phyloP scores from a whole-genome alignment of 2,113 vertebrate genomes.

The Onychostoma macrolepis region DNA sequence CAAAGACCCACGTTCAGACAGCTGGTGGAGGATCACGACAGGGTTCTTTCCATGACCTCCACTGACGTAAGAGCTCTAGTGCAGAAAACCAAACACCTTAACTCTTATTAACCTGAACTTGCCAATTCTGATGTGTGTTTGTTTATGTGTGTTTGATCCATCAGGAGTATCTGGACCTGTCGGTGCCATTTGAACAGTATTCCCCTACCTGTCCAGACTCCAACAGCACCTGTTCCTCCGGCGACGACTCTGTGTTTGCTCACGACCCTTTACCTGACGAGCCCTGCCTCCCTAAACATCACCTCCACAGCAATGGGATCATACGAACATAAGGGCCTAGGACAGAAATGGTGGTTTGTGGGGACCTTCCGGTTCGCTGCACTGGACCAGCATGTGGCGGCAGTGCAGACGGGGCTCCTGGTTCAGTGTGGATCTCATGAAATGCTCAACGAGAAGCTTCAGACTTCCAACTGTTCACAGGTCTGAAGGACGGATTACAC shows the following conservation, averaged over 20 bases:
- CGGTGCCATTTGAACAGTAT: slow-evolving; percentile 95
- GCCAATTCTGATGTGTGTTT: slow-evolving; percentile 1
- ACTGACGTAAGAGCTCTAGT: slow-evolving; percentile 82
- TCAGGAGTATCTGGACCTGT: slow-evolving; percentile 94
- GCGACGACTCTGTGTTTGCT: slow-evolving; percentile 94
- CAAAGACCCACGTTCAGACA: slow-evolving; percentile 98
- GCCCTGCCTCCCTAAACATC: slow-evolving; percentile 86
- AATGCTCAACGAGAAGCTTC: not conserved
- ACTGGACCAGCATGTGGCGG: not conserved
- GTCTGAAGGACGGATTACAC: slow-evolving; percentile 33
- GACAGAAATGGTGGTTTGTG: not conserved
- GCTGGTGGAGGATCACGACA: slow-evolving; percentile 94
- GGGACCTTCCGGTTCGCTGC: not conserved
- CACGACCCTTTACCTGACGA: slow-evolving; percentile 90
- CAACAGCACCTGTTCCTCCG: slow-evolving; percentile 94
- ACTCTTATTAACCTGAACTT: slow-evolving; percentile 3
- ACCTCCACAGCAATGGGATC: slow-evolving; percentile 72
- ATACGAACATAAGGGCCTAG: slow-evolving; percentile 79
- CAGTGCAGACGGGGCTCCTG: not conserved
- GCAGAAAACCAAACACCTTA: not conserved
- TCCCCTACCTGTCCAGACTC: slow-evolving; percentile 92
- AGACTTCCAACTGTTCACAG: not conserved
- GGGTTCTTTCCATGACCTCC: slow-evolving; percentile 90
- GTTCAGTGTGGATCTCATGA: not conserved
- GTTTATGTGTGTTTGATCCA: not conserved